phyloP scores from a whole-genome alignment of 2,113 vertebrate genomes.

The Gnathonemus longibarbis region DNA sequence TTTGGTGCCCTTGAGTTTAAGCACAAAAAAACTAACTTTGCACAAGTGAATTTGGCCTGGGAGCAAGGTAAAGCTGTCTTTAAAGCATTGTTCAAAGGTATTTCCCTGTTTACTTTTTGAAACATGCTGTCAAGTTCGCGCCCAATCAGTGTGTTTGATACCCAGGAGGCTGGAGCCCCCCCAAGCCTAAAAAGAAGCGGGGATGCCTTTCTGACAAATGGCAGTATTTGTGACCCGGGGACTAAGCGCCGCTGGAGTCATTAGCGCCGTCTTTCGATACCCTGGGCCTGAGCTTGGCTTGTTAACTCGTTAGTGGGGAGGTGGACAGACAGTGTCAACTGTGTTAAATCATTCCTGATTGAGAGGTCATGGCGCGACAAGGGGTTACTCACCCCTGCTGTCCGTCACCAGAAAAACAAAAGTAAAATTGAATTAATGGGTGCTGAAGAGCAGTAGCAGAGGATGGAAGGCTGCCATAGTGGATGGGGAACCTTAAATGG shows the following conservation, averaged over 20 bases:
- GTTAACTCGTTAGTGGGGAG: not conserved
- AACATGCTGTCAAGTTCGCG: not conserved
- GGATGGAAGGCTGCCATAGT: not conserved
- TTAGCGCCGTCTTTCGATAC: not conserved
- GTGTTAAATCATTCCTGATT: not conserved
- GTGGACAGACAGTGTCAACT: not conserved
- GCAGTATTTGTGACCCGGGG: not conserved
- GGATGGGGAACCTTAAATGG: not conserved
- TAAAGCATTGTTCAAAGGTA: not conserved
- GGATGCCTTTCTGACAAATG: not conserved
- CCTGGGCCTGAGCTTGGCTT: not conserved
- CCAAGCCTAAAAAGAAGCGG: not conserved
- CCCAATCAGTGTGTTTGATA: not conserved
- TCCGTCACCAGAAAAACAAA: not conserved
- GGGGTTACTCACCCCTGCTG: not conserved
- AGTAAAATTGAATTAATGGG: not conserved
- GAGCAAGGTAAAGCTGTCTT: not conserved
- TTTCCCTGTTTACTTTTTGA: not conserved
- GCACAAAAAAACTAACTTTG: no score
- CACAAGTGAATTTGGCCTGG: not conserved
- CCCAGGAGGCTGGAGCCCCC: not conserved
- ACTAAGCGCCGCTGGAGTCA: no score
- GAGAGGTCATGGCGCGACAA: not conserved
- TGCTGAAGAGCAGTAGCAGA: not conserved
- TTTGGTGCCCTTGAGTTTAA: no score